Percentiles rank a stretch among this genome's conserved stretches.
Conservation (phyloP, 2,888 invertebrate species). For the Torymus tubicola region DNA sequence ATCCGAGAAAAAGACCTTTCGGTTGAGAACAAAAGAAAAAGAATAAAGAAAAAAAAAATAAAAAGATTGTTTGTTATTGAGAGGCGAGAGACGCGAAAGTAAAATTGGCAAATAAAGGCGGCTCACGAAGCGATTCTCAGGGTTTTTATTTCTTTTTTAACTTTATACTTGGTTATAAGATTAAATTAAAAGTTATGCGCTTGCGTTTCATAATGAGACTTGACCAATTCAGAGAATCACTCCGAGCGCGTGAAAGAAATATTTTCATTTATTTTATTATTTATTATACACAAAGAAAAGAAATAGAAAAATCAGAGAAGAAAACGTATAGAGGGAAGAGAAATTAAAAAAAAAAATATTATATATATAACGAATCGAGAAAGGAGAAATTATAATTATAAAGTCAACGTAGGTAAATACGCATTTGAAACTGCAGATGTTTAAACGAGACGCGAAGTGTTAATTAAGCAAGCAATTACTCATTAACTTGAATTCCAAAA, state of each 20-base stretch:
- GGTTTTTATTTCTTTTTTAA: no score
- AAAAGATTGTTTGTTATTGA: background rate
- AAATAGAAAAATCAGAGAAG: constrained; percentile 50
- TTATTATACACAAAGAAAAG: constrained; percentile 22
- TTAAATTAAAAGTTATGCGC: no score
- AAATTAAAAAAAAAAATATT: constrained; percentile 13
- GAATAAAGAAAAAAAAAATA: background rate
- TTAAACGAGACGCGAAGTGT: constrained; percentile 35
- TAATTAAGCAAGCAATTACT: constrained; percentile 50
- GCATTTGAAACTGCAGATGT: constrained; percentile 33
- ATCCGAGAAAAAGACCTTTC: no score
- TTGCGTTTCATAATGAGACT: constrained; percentile 4
- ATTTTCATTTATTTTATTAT: background rate
- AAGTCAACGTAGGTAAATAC: constrained; percentile 20
- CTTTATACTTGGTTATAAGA: no score
- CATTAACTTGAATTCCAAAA: constrained; percentile 23
- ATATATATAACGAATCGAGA: constrained; percentile 4
- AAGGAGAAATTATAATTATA: constrained; percentile 34
- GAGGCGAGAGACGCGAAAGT: constrained; percentile 6
- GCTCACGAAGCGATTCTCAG: constrained; percentile 31
- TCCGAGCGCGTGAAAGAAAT: constrained; percentile 16
- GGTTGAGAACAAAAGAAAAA: background rate
- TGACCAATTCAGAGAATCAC: constrained; percentile 24
- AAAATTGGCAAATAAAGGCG: background rate
- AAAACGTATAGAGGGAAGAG: constrained; percentile 39